phyloP scores from a whole-genome alignment of 2,113 vertebrate species.

The Arenaria interpres region DNA sequence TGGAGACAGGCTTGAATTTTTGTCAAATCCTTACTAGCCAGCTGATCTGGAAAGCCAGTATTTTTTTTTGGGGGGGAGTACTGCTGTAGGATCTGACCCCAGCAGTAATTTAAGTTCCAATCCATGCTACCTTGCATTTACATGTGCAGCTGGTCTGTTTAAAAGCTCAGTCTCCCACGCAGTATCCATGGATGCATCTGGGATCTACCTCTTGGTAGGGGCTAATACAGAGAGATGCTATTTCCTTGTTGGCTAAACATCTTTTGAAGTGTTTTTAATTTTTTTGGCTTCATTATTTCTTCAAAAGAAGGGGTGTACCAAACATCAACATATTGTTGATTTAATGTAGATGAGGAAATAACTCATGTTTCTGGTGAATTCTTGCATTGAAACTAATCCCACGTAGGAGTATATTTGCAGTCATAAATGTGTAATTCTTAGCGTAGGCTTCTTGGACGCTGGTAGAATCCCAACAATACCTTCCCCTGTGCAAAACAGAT shows the following conservation, averaged over 20 bases:
- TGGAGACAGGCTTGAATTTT: neutral
- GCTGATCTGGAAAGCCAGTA: neutral
- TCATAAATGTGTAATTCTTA: neutral
- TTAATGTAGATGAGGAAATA: neutral
- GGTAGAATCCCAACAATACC: neutral
- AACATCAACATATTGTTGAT: neutral
- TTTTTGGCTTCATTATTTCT: neutral
- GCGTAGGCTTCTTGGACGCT: neutral
- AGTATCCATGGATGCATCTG: neutral
- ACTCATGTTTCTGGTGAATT: neutral
- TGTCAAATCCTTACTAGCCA: neutral
- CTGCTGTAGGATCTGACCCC: neutral
- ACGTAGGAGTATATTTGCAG: neutral
- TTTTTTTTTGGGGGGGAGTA: too few species aligned
- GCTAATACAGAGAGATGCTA: neutral
- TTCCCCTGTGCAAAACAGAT: neutral
- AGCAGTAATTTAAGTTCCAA: neutral
- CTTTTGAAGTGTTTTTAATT: neutral
- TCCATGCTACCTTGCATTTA: rapidly evolving
- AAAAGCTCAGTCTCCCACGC: neutral
- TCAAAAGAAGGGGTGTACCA: neutral
- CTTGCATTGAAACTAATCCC: neutral
- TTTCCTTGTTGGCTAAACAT: neutral
- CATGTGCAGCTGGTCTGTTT: neutral
- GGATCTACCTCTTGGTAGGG: neutral